Conservation (phyloP, 2,113 vertebrate species). For the Elephas maximus region DNA sequence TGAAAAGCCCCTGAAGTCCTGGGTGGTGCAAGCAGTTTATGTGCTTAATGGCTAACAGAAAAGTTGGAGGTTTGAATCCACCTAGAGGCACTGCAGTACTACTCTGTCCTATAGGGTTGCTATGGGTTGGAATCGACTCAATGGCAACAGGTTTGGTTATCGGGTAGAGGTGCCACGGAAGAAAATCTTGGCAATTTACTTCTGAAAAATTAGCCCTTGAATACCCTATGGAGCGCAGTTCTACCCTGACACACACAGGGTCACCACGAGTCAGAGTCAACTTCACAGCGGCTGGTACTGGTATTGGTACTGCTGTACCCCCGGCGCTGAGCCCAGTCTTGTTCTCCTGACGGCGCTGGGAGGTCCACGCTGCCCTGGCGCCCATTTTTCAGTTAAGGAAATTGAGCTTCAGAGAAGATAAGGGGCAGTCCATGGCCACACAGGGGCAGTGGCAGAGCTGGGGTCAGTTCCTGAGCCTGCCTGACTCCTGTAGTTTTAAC, state of each 20-base stretch:
- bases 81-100: not conserved
- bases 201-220: not conserved
- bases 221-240: not conserved
- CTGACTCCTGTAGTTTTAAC: not conserved
- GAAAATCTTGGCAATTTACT: not conserved
- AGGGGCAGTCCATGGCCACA: not conserved
- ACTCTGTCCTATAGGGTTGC: no score
- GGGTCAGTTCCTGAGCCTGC: no score
- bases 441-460: not conserved
- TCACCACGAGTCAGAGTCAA: no score
- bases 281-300: no score
- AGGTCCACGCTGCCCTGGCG: fast-evolving
- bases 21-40: no score
- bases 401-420: not conserved
- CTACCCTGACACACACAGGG: not conserved
- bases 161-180: not conserved
- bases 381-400: not conserved
- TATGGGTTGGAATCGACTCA: no score
- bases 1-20: no score
- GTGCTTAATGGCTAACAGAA: not conserved
- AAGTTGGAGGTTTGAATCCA: not conserved
- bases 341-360: fast-evolving
- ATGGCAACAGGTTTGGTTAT: no score
- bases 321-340: fast-evolving
- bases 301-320: no score